A percentile compares a stretch with the other conserved stretches of the same genome.
These are phyloP conservation scores for Pseudomyrmex concolor DNA, from an alignment of 1,140 invertebrate species.

Conservation along the genomic window DNA sequence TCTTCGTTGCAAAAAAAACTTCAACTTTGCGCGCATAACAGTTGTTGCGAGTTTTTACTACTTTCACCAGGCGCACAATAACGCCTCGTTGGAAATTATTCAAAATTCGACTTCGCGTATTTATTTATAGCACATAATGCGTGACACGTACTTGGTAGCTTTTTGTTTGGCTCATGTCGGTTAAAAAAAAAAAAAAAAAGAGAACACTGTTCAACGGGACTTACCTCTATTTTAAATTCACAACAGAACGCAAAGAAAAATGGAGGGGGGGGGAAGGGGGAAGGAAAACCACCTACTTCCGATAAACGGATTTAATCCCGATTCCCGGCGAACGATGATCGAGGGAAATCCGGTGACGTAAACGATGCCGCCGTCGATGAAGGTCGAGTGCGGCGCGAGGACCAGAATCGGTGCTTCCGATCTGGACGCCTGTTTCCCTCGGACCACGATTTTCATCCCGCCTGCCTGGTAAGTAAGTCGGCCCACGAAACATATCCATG, in stretches of 20 bases:
- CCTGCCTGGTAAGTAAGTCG: slow-evolving; percentile 90
- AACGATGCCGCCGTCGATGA: slow-evolving; percentile 93
- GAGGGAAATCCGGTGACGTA: slow-evolving; percentile 92
- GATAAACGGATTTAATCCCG: slow-evolving; percentile 91
- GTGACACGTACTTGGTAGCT: not conserved
- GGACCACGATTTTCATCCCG: slow-evolving; percentile 91
- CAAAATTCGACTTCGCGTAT: not conserved
- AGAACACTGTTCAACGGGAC: not conserved
- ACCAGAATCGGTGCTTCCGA: slow-evolving; percentile 93
- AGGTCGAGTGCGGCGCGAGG: slow-evolving; percentile 94
- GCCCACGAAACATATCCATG: slow-evolving; percentile 90
- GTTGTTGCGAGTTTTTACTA: too few relatives aligned
- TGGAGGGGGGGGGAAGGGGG: too few relatives aligned
- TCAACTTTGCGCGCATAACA: too few relatives aligned
- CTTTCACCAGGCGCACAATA: too few relatives aligned
- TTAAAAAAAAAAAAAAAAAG: too few relatives aligned
- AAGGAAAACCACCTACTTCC: slow-evolving; percentile 90
- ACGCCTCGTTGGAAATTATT: too few relatives aligned
- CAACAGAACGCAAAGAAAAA: not conserved
- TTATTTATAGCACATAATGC: not conserved
- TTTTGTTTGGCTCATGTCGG: too few relatives aligned
- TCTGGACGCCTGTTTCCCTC: slow-evolving; percentile 89
- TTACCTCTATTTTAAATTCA: slow-evolving; percentile 15
- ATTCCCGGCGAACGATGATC: slow-evolving; percentile 92
- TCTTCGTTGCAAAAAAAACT: too few relatives aligned